Evolutionary conservation across 2,797 vertebrate genomes (phyloP).

Genomic region (Masticophis lateralis): DNA sequence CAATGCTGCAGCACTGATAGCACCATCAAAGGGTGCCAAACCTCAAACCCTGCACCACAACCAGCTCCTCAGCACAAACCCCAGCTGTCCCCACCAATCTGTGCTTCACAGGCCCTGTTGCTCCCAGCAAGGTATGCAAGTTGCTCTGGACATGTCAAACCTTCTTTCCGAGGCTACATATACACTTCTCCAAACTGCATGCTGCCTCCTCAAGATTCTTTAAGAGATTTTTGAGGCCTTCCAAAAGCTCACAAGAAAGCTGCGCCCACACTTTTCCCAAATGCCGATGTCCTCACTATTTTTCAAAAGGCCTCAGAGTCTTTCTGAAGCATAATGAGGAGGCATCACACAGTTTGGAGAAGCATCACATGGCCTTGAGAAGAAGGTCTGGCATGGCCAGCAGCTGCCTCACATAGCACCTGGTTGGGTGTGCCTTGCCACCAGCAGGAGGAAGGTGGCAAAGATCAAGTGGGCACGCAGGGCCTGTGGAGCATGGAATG

Average conservation of each 20-base stretch:
- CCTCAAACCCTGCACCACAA: neutral
- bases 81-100: neutral
- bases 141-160: neutral
- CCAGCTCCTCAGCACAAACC: neutral
- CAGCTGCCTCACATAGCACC: neutral
- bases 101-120: neutral
- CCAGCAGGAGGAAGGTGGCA: neutral
- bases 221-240: neutral
- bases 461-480: neutral
- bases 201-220: neutral
- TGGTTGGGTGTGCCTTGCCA: neutral
- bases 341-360: neutral
- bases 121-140: neutral
- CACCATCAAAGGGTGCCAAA: too few relatives aligned
- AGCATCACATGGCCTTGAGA: neutral
- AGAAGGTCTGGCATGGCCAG: neutral
- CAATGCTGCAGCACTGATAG: neutral
- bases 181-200: neutral
- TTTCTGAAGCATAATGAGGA: neutral
- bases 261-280: neutral
- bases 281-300: neutral
- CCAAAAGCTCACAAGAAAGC: neutral
- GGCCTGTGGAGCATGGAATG: too few relatives aligned
- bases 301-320: neutral
- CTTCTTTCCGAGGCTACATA: neutral